Evolutionary conservation across 23 tunicate species (phyloP).

Genomic region (Styela plicata): DNA sequence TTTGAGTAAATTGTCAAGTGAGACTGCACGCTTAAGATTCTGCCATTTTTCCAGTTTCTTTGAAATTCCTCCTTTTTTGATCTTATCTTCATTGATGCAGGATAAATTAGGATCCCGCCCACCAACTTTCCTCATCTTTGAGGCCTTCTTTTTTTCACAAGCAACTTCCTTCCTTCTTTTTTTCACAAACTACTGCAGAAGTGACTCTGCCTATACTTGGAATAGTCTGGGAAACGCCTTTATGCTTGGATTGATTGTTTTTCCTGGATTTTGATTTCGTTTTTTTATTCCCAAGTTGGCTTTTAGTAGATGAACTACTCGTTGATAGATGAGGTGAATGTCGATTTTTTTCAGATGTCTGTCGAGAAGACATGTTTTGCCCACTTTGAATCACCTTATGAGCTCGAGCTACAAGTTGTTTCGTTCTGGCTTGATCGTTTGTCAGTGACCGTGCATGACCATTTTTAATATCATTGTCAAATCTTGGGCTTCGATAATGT

Average conservation of each 20-base stretch:
- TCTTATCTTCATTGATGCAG: neutral
- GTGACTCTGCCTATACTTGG: too few relatives aligned
- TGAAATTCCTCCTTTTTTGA: neutral
- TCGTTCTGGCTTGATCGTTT: neutral
- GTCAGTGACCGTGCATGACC: neutral
- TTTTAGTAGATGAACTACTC: too few relatives aligned
- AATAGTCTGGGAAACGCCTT: too few relatives aligned
- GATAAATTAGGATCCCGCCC: neutral
- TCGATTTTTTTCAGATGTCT: neutral
- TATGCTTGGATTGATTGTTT: too few relatives aligned
- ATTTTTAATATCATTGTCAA: neutral
- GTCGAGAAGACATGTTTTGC: neutral
- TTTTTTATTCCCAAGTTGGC: too few relatives aligned
- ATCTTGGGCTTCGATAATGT: neutral
- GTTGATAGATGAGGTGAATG: too few relatives aligned
- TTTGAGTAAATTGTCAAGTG: neutral
- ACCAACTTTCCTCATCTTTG: neutral
- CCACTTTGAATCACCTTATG: neutral
- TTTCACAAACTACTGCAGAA: too few relatives aligned
- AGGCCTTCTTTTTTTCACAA: neutral
- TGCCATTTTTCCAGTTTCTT: neutral
- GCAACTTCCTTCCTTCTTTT: too few relatives aligned
- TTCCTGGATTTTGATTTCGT: too few relatives aligned
- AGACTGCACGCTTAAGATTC: neutral
- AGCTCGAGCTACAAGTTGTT: neutral